Conservation (phyloP, 2,888 invertebrate species). For the Noctua janthe region DNA sequence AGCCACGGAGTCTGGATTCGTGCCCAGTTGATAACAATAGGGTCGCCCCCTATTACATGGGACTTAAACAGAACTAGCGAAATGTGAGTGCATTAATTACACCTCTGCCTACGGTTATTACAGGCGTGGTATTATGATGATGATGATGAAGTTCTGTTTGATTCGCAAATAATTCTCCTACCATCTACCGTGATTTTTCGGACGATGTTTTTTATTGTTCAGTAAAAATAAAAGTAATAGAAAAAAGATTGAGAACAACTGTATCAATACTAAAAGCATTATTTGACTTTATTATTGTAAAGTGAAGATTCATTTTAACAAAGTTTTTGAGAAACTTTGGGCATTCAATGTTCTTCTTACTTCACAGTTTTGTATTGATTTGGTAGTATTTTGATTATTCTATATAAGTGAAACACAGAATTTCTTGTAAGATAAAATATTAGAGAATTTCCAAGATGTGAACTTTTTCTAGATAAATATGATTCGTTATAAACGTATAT, state of each 20-base stretch:
- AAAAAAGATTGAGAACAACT: constrained; percentile 55
- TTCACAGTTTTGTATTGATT: constrained; percentile 39
- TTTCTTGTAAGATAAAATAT: neutral
- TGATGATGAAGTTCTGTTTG: neutral
- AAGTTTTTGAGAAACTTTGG: constrained; percentile 49
- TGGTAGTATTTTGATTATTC: constrained; percentile 23
- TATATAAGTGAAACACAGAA: neutral
- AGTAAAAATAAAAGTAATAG: too few relatives aligned
- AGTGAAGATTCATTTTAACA: constrained; percentile 54
- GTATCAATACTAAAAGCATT: constrained; percentile 54
- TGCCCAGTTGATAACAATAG: too few relatives aligned
- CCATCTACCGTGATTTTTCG: too few relatives aligned
- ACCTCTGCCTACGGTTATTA: too few relatives aligned
- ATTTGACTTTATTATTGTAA: constrained; percentile 57
- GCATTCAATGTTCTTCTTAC: constrained; percentile 20
- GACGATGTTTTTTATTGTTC: too few relatives aligned
- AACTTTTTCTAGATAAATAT: neutral
- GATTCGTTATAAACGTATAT: too few relatives aligned
- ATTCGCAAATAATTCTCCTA: neutral
- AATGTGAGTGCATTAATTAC: too few relatives aligned
- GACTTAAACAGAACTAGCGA: too few relatives aligned
- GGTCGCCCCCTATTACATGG: too few relatives aligned
- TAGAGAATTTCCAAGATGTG: neutral
- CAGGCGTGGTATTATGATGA: too few relatives aligned
- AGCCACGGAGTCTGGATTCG: too few relatives aligned